Percentiles rank a stretch among this genome's conserved stretches.
These are phyloP conservation scores for Fregata magnificens DNA, from an alignment of 2,113 vertebrate species.

Conservation along the genomic window DNA sequence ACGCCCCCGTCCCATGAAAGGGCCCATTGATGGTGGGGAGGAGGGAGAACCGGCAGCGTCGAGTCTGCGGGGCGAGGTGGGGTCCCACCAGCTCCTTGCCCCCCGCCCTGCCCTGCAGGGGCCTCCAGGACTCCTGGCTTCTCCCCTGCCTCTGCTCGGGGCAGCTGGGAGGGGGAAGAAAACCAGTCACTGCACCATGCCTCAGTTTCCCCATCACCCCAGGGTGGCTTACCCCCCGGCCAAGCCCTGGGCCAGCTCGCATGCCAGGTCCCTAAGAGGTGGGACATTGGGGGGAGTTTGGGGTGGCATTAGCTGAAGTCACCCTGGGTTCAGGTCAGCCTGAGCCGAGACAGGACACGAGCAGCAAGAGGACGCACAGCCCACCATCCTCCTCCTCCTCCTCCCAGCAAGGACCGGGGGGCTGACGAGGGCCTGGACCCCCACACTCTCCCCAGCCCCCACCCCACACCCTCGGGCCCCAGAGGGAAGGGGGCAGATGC, in stretches of 20 bases:
- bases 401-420: neutral
- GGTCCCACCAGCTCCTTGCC: neutral
- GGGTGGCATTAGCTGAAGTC: neutral
- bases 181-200: accelerated
- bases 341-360: accelerated
- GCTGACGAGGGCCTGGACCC: neutral
- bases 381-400: neutral
- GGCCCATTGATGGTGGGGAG: neutral
- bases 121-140: neutral
- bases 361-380: neutral
- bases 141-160: neutral
- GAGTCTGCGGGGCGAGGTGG: too few species aligned
- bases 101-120: neutral
- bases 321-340: neutral
- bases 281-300: neutral
- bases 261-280: neutral
- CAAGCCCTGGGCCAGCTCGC: neutral
- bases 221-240: neutral
- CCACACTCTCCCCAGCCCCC: neutral
- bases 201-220: neutral
- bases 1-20: neutral
- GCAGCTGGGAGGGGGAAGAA: neutral
- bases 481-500: neutral
- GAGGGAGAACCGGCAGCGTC: neutral
- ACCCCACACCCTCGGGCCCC: neutral